Percentiles rank a stretch among this genome's conserved stretches.
Conservation (phyloP, 1,140 invertebrate species). For the Cotesia typhae region DNA sequence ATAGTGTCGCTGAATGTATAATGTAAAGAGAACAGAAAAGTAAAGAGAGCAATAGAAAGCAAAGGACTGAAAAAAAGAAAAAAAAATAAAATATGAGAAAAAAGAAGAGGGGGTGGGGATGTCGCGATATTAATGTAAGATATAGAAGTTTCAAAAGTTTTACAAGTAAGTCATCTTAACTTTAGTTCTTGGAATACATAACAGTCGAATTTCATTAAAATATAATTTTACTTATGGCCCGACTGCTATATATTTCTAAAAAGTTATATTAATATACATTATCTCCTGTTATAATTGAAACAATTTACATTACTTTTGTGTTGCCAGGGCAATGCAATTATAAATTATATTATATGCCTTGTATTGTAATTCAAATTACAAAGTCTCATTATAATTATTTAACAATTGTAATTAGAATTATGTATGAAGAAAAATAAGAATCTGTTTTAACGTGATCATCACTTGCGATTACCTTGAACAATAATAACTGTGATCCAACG, state of each 20-base stretch:
- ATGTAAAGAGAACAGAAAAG: slow-evolving; percentile 26
- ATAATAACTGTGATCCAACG: slow-evolving; percentile 39
- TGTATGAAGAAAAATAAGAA: neutral
- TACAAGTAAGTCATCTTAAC: slow-evolving; percentile 33
- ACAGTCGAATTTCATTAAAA: slow-evolving; percentile 35
- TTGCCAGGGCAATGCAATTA: too few relatives aligned
- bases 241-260: slow-evolving; percentile 23
- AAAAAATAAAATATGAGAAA: neutral
- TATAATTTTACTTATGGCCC: slow-evolving; percentile 27
- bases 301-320: neutral
- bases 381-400: neutral
- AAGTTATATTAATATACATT: slow-evolving; percentile 11
- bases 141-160: slow-evolving; percentile 36
- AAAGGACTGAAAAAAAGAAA: neutral
- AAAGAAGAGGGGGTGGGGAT: neutral
- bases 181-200: slow-evolving; percentile 25
- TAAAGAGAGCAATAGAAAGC: neutral
- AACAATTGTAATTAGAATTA: neutral
- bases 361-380: neutral
- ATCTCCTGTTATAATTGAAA: slow-evolving; percentile 8
- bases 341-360: too few relatives aligned
- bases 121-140: slow-evolving; percentile 34
- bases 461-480: slow-evolving; percentile 39
- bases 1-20: slow-evolving; percentile 32
- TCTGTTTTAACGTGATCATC: slow-evolving; percentile 22